Evolutionary conservation across 2,113 vertebrate species (phyloP).

Genomic region (Struthio camelus): DNA sequence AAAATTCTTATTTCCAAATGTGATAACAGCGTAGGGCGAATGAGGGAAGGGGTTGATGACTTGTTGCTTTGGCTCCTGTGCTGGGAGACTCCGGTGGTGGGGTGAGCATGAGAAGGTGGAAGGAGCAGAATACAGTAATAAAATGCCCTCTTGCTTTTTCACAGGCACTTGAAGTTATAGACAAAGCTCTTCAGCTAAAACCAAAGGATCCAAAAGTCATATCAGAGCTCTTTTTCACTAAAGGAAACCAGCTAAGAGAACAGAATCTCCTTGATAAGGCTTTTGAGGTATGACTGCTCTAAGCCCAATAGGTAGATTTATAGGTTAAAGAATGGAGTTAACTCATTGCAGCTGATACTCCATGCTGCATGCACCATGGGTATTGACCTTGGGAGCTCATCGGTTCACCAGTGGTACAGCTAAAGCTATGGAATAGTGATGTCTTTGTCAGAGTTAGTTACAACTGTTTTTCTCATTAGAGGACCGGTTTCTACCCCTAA

Average conservation of each 20-base stretch:
- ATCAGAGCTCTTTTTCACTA: conserved; percentile 91
- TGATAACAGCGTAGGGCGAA: not conserved
- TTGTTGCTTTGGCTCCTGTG: not conserved
- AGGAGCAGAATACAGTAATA: not conserved
- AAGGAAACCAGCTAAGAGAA: conserved; percentile 92
- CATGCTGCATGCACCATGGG: not conserved
- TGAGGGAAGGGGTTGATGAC: not conserved
- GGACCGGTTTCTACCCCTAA: not conserved
- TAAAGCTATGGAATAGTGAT: not conserved
- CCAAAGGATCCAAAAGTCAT: conserved; percentile 84
- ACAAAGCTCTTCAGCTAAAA: conserved; percentile 87
- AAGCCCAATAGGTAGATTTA: not conserved
- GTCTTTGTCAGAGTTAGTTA: not conserved
- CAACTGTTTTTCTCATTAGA: not conserved
- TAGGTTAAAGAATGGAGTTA: not conserved
- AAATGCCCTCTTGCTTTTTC: not conserved
- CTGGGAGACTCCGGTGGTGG: not conserved
- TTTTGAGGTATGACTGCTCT: conserved; percentile 81
- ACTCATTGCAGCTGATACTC: not conserved
- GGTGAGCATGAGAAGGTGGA: not conserved
- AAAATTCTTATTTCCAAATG: not conserved
- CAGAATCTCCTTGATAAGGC: conserved; percentile 89
- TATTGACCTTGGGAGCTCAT: not conserved
- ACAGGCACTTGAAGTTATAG: conserved; percentile 86
- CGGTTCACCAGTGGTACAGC: not conserved